Evolutionary conservation across 2,888 invertebrate species (phyloP).

Genomic region (Kryphioiulus occultus): DNA sequence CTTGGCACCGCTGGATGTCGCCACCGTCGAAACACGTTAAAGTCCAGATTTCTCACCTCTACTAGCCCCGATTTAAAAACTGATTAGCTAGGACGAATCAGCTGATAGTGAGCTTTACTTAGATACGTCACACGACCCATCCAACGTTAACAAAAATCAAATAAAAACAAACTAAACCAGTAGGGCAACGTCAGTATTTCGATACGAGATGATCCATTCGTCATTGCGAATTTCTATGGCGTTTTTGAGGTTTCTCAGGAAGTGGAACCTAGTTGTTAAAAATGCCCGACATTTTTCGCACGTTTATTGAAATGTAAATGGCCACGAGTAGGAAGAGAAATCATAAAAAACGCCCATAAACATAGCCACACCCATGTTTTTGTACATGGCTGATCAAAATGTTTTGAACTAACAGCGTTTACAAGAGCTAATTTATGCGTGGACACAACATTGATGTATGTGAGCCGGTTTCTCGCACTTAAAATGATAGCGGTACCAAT

Average conservation of each 20-base stretch:
- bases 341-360: conserved; percentile 24
- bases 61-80: background rate
- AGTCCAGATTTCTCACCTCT: background rate
- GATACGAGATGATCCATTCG: background rate
- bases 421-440: conserved; percentile 28
- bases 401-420: background rate
- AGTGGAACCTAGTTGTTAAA: background rate
- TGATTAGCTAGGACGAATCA: background rate
- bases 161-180: too few species aligned
- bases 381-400: conserved; percentile 25
- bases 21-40: background rate
- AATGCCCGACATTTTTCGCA: background rate
- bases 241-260: background rate
- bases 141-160: background rate
- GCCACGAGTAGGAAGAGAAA: background rate
- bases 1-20: background rate
- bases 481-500: conserved; percentile 35
- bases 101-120: background rate
- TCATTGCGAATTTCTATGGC: background rate
- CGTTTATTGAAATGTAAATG: background rate
- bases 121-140: background rate
- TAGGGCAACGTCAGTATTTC: too few species aligned
- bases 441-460: background rate
- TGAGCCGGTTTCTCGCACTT: conserved; percentile 2
- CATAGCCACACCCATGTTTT: conserved; percentile 1